Evolutionary conservation across 2,113 vertebrate genomes (phyloP).

Genomic region (Menura novaehollandiae): DNA sequence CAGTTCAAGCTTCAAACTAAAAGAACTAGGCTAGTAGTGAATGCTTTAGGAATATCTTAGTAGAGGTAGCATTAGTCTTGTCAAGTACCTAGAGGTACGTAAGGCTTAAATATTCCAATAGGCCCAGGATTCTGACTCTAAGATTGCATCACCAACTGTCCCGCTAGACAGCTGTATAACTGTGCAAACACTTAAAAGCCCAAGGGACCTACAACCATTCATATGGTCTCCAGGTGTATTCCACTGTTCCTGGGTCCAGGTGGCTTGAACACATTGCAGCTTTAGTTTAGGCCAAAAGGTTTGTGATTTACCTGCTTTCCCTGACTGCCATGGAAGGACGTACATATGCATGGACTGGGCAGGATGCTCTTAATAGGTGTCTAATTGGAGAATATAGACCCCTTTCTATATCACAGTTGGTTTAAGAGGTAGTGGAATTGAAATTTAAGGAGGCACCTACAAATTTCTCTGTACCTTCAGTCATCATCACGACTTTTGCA

Average conservation of each 20-base stretch:
- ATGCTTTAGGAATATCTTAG: neutral
- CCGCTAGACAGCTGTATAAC: neutral
- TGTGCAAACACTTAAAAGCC: neutral
- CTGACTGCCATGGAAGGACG: neutral
- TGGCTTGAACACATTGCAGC: neutral
- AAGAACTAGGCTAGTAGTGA: neutral
- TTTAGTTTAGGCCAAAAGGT: neutral
- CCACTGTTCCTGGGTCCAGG: neutral
- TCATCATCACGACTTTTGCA: neutral
- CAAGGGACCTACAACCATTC: neutral
- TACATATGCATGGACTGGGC: neutral
- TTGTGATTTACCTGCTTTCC: neutral
- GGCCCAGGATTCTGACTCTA: neutral
- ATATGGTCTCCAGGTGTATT: neutral
- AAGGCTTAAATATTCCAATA: neutral
- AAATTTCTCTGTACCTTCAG: neutral
- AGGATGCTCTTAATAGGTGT: neutral
- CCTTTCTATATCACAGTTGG: neutral
- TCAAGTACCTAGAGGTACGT: neutral
- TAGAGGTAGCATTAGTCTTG: neutral
- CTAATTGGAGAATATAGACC: neutral
- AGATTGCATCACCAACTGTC: neutral
- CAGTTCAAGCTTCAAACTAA: neutral
- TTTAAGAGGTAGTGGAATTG: neutral
- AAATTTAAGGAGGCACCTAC: neutral